Base-by-base conservation (phyloP, 1,140 invertebrate genomes). In the Drosophila miranda region DNA sequence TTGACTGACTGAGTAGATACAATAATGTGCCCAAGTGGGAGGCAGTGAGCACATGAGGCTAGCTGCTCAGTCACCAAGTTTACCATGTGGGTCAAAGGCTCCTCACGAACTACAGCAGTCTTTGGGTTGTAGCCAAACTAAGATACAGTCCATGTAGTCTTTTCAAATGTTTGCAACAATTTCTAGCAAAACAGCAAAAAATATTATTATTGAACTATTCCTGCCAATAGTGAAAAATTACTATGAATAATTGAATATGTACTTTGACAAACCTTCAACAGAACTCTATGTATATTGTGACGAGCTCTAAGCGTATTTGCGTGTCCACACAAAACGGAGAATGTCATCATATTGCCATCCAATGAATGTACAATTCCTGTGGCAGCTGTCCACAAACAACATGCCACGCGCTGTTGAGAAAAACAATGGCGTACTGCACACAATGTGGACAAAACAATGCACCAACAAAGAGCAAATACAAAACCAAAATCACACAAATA, bases 341-440 rank as follows among this genome's bases (percentile, higher is more conserved):
- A 16, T 42, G 59, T 14, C 51, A n/a, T 69, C 67, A 73, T 77
- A 63, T 68, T 62, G 68, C 38, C 48, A 44, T 26, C 44, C 45
- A 68, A 52, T 59, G 50, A 41, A 59, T 64, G 46, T 43, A 56
- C 23, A 28, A 38, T 38, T 38, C 34, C 34, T 38, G 23, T 19
- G 23, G 50, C 63, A 51, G 34, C n/a, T 67, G 61, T 42, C 49
- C 61, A 58, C 53, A 21, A 16, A 34, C 52, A 53, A 59, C 42
- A 48, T 51, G 45, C 67, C 49, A 57, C 26, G 57, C 48, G 16
- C 50, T 11, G 57, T 59, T 50, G 34, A 8, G 41, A 46, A 50
- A 78, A 84, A 84, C 80, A 84, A 79, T 73, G 46, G 56, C 48
- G 46, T 19, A 23, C 28, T n/a, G 28, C 19, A 69, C 68, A 55